These are phyloP conservation scores for Forbesichthys agassizii DNA, from an alignment of 2,113 vertebrate genomes.

Conservation along the genomic window DNA sequence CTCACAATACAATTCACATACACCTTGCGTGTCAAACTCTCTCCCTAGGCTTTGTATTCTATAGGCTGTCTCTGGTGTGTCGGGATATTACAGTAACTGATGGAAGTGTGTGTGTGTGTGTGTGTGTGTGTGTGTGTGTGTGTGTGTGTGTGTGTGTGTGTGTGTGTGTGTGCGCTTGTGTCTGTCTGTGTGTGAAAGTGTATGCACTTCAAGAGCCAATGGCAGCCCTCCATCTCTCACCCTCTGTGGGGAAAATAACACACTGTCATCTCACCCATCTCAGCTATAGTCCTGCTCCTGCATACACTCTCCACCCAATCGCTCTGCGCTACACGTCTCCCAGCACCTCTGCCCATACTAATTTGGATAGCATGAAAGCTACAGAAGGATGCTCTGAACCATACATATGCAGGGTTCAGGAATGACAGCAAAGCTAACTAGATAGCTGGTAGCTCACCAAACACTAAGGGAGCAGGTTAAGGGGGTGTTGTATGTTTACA, in stretches of 20 bases:
- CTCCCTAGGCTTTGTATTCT: conserved; percentile 17
- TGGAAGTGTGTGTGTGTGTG: not conserved
- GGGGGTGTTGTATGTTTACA: no score
- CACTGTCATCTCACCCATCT: conserved; percentile 16
- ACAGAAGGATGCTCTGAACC: no score
- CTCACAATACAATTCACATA: not conserved
- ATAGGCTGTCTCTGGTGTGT: conserved; percentile 10
- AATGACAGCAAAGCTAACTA: no score
- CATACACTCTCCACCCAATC: not conserved
- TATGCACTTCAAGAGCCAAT: not conserved
- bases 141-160: not conserved
- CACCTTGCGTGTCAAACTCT: conserved; percentile 28
- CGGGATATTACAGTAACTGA: conserved; percentile 9
- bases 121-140: not conserved
- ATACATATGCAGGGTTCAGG: no score
- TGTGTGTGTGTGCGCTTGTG: not conserved
- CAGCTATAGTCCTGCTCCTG: conserved; percentile 5
- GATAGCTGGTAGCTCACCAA: no score
- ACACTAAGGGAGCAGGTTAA: no score
- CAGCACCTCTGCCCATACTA: no score
- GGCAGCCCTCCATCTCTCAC: conserved; percentile 5
- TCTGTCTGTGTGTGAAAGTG: not conserved
- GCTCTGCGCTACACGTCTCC: not conserved
- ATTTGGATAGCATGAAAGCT: no score
- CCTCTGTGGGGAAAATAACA: conserved; percentile 35